These are phyloP conservation scores for Sebastes minor DNA, from an alignment of 2,797 vertebrate genomes.

Conservation along the genomic window DNA sequence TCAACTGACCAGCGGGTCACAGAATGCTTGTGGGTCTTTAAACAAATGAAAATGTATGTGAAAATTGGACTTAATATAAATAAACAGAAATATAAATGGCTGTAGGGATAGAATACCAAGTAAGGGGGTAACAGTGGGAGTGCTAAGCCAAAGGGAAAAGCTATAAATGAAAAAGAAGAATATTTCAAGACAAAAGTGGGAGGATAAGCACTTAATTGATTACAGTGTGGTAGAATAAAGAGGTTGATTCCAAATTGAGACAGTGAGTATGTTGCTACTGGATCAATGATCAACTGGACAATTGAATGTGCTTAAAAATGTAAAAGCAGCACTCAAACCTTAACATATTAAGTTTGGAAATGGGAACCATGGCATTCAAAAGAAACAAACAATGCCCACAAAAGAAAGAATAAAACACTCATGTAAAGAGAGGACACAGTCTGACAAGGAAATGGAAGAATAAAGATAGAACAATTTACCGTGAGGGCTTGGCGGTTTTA, in stretches of 20 bases:
- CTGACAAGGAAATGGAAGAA: not conserved
- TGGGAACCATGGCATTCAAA: not conserved
- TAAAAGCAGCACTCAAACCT: not conserved
- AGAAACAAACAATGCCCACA: not conserved
- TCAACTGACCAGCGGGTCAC: not conserved
- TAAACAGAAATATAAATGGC: not conserved
- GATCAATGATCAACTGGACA: not conserved
- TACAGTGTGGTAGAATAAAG: not conserved
- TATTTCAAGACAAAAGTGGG: not conserved
- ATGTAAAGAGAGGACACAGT: not conserved
- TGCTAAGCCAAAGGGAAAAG: not conserved
- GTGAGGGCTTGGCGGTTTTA: constrained; percentile 46
- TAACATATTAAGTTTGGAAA: not conserved
- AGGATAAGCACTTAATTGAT: not conserved
- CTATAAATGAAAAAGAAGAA: not conserved
- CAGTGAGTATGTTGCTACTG: not conserved
- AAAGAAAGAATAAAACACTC: not conserved
- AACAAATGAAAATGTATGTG: not conserved
- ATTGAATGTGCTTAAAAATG: not conserved
- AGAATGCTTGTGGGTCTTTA: not conserved
- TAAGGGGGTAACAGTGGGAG: not conserved
- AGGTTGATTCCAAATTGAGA: not conserved
- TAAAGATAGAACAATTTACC: constrained; percentile 43
- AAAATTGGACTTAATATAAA: not conserved
- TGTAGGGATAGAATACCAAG: not conserved